These are phyloP conservation scores for Euplexia lucipara DNA, from an alignment of 2,888 invertebrate species.

Conservation along the genomic window DNA sequence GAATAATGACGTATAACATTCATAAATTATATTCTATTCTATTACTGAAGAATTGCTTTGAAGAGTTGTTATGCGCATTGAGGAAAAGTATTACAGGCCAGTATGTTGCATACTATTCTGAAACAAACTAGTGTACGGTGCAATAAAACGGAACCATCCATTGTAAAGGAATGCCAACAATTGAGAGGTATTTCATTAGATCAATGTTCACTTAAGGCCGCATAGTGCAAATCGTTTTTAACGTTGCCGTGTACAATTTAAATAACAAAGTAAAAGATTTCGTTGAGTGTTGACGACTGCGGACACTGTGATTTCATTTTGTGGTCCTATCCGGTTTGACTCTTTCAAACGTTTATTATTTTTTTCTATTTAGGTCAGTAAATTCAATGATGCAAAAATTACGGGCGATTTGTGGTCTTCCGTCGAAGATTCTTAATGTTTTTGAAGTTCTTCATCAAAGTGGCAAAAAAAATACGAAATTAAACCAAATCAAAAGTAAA, in stretches of 20 bases:
- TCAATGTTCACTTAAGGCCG: slow-evolving; percentile 69
- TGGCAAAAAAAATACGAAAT: slow-evolving; percentile 1
- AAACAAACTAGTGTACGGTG: slow-evolving; percentile 32
- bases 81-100: slow-evolving; percentile 17
- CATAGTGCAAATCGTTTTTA: slow-evolving; percentile 67
- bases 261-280: slow-evolving; percentile 18
- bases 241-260: slow-evolving; percentile 44
- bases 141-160: slow-evolving; percentile 45
- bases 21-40: too few relatives aligned
- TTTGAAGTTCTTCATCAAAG: slow-evolving; percentile 19
- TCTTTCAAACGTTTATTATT: not conserved
- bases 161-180: slow-evolving; percentile 58
- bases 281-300: slow-evolving; percentile 2
- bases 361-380: not conserved
- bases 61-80: slow-evolving; percentile 13
- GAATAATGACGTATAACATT: too few relatives aligned
- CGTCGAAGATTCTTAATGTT: slow-evolving; percentile 3
- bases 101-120: slow-evolving; percentile 31
- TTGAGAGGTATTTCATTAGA: slow-evolving; percentile 72
- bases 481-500: not conserved
- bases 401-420: slow-evolving; percentile 7
- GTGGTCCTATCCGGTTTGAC: not conserved
- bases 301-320: slow-evolving; percentile 22
- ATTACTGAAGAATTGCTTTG: slow-evolving; percentile 12
- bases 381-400: not conserved